These are phyloP conservation scores for Cyrtorhinus lividipennis DNA, from an alignment of 1,140 invertebrate genomes.

Conservation along the genomic window DNA sequence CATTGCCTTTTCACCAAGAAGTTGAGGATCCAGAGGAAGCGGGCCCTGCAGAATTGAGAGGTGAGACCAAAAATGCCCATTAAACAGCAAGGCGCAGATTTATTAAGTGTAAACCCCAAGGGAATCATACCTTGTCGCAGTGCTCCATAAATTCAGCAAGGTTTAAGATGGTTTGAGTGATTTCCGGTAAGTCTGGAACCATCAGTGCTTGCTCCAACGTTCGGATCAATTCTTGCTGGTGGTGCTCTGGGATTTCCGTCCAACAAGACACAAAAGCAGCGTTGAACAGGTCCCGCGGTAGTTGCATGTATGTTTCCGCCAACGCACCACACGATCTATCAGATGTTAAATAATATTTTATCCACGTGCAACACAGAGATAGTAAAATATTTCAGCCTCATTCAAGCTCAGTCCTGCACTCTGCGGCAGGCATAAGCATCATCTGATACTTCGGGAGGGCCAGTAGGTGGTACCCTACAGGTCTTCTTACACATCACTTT, in stretches of 20 bases:
- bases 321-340: conserved; percentile 70
- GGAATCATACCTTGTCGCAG: conserved; percentile 85
- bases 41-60: too few species aligned
- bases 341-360: not conserved
- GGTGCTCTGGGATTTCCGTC: conserved; percentile 74
- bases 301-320: conserved; percentile 84
- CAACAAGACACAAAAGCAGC: conserved; percentile 98
- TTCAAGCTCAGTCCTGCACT: too few species aligned
- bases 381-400: too few species aligned
- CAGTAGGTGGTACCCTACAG: too few species aligned
- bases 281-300: conserved; percentile 92
- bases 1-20: conserved; percentile 70
- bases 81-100: conserved; percentile 11
- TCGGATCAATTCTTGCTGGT: conserved; percentile 73
- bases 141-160: conserved; percentile 99
- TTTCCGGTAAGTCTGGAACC: conserved; percentile 87
- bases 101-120: too few species aligned
- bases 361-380: too few species aligned
- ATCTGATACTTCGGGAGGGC: too few species aligned
- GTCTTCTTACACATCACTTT: too few species aligned
- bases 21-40: conserved; percentile 70
- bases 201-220: conserved; percentile 79
- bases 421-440: too few species aligned
- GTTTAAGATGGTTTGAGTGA: conserved; percentile 95
- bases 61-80: too few species aligned